These are phyloP conservation scores for Hanleya hanleyi DNA, from an alignment of 2,888 invertebrate genomes.

Conservation along the genomic window DNA sequence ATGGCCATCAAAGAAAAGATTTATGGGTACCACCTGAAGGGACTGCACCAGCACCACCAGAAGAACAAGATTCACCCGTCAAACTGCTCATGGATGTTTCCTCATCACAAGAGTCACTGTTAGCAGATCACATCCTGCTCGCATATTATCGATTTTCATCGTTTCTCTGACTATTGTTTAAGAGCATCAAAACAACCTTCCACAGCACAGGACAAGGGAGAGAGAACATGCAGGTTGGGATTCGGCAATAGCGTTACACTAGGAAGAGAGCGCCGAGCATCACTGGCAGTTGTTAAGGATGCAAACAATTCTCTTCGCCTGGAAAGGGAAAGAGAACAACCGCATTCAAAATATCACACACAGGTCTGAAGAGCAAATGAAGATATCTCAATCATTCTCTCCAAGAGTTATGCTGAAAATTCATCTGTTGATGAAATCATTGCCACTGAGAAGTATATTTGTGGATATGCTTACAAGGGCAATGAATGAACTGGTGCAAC, in stretches of 20 bases:
- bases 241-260: constrained; percentile 29
- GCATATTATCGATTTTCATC: constrained; percentile 34
- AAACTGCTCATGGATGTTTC: constrained; percentile 43
- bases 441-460: too few relatives aligned
- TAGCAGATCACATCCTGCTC: constrained; percentile 38
- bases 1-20: constrained; percentile 37
- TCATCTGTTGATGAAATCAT: too few relatives aligned
- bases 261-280: constrained; percentile 20
- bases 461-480: too few relatives aligned
- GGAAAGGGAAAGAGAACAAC: constrained; percentile 47
- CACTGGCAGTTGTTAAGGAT: too few relatives aligned
- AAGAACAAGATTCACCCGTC: constrained; percentile 37
- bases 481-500: constrained; percentile 39
- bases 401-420: constrained; percentile 39
- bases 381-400: constrained; percentile 43
- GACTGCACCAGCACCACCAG: constrained; percentile 37
- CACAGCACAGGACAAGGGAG: neutral
- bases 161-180: constrained; percentile 38
- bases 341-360: constrained; percentile 40
- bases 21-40: constrained; percentile 48
- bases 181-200: neutral
- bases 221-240: constrained; percentile 38
- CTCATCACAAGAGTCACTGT: constrained; percentile 29
- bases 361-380: constrained; percentile 45
- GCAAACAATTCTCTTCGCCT: too few relatives aligned